phyloP scores from a whole-genome alignment of 1,140 invertebrate species.

The Eciton burchellii region DNA sequence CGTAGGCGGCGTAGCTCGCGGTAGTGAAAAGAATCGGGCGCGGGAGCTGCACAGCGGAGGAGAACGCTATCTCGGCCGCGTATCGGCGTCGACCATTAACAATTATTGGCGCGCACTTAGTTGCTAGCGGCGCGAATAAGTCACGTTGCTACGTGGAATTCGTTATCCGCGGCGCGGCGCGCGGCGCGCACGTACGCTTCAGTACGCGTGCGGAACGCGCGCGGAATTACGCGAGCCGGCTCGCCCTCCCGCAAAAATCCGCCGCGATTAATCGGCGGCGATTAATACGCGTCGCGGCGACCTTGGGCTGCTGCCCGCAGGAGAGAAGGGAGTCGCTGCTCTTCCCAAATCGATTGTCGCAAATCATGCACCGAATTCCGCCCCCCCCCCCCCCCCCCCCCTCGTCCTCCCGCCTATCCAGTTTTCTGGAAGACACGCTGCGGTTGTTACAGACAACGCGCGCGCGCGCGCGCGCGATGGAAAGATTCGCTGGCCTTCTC shows the following conservation, averaged over 20 bases:
- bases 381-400: no score
- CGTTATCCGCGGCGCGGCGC: constrained; percentile 73
- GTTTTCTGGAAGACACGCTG: constrained; percentile 38
- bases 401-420: constrained; percentile 3
- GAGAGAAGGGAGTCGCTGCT: constrained; percentile 70
- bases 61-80: constrained; percentile 66
- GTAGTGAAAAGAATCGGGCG: constrained; percentile 46
- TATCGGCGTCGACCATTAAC: constrained; percentile 78
- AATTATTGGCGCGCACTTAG: constrained; percentile 78
- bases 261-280: constrained; percentile 78
- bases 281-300: constrained; percentile 72
- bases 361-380: constrained; percentile 25
- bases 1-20: constrained; percentile 63
- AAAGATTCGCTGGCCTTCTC: constrained; percentile 27
- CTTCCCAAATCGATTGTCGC: no score
- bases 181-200: background rate
- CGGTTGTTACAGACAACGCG: background rate
- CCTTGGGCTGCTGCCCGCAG: constrained; percentile 76
- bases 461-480: background rate
- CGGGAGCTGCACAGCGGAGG: constrained; percentile 14
- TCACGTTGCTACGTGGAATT: constrained; percentile 82
- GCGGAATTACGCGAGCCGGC: constrained; percentile 3
- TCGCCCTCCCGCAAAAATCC: constrained; percentile 74
- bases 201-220: constrained; percentile 36
- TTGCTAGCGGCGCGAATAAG: constrained; percentile 76